Evolutionary conservation across 2,888 invertebrate genomes (phyloP), one percentile per base, ranked within the genome.

Genomic region (Cryptocheilus praepositus): DNA sequence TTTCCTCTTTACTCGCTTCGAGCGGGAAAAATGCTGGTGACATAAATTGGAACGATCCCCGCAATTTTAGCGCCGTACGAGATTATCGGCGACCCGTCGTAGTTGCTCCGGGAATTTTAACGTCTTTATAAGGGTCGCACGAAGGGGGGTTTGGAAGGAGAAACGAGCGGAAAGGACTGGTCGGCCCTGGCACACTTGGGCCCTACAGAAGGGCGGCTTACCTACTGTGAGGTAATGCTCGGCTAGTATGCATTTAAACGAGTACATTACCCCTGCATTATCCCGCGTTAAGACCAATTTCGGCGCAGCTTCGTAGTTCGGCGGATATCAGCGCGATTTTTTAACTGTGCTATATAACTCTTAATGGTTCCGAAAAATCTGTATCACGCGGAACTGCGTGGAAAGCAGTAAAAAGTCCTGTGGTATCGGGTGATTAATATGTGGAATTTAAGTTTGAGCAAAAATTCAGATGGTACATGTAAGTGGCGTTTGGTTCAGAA

Each of bases 191-290:
- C 51, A 51, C 66, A 69, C 73, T 70, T 57, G 72, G 53, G 58
- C 59, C 58, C 53, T 57, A 60, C 45, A 43, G 59, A 43, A 52
- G 53, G 62, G 65, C 36, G 77, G 81, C 80, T 85, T 80, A 82
- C 71, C 76, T 53, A 55, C 53, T 62, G 70, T 81, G 78, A 82
- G 76, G 70, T 79, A 81, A 85, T 81, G 80, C 79, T 71, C 78
- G 77, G 78, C 83, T 81, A 86, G 86, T 83, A 87, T 87, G 87
- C 87, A 87, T 87, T 87, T 86, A 87, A 87, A 87, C 82, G 82
- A 83, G 77, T 81, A 81, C 81, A 83, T 85, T 84, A 84, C 82
- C 83, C 69, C 73, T 61, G 79, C 77, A 84, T 83, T 84, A 83
- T 80, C 80, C 77, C 19, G 57, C 70, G 62, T 71, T 71, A 74